phyloP scores from a whole-genome alignment of 2,113 vertebrate species.

The Aramus guarauna region DNA sequence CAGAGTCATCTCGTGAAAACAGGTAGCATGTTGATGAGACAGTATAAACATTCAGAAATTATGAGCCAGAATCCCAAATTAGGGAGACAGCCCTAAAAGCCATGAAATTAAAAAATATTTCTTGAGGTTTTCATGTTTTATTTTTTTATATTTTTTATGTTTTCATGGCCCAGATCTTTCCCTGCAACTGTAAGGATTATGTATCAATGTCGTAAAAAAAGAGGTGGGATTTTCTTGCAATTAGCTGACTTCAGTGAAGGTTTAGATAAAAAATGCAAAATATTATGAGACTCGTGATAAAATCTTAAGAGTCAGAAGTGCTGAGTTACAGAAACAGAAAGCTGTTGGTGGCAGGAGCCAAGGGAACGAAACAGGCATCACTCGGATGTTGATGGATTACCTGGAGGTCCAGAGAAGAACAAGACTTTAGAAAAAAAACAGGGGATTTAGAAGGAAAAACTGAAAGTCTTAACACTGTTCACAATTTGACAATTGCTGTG shows the following conservation, averaged over 20 bases:
- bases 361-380: neutral
- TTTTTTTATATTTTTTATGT: neutral
- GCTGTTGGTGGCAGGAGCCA: constrained; percentile 1
- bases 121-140: neutral
- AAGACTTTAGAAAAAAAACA: neutral
- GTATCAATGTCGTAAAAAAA: neutral
- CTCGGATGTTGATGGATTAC: neutral
- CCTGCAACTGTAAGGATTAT: neutral
- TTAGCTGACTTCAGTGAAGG: constrained; percentile 16
- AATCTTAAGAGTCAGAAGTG: constrained; percentile 26
- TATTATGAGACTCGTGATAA: constrained; percentile 35
- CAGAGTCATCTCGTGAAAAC: neutral
- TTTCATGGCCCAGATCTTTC: neutral
- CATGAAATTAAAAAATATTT: neutral
- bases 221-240: constrained; percentile 2
- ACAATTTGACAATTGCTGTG: neutral
- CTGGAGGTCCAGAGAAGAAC: neutral
- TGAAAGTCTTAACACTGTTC: neutral
- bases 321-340: constrained; percentile 32
- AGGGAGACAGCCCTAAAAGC: neutral
- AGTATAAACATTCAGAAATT: neutral
- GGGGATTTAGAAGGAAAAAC: neutral
- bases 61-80: neutral
- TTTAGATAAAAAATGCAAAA: constrained; percentile 44
- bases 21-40: neutral